These are phyloP conservation scores for Pristionchus maxplancki DNA, from an alignment of 2,888 invertebrate genomes.

Conservation along the genomic window DNA sequence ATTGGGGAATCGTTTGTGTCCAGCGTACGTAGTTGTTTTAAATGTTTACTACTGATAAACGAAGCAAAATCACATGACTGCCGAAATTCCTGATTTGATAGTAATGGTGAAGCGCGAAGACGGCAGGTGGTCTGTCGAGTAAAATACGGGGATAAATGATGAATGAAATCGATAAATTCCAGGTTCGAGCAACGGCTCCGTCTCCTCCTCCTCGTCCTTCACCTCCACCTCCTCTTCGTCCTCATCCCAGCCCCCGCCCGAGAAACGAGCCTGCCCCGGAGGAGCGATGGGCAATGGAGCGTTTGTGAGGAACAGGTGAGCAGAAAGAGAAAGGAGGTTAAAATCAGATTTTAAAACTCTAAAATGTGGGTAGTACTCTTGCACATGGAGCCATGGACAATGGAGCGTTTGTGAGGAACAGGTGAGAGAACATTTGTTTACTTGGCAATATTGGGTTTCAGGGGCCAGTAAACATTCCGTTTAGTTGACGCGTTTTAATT, in stretches of 20 bases:
- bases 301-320: conserved; percentile 43
- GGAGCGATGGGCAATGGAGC: background rate
- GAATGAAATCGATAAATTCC: background rate
- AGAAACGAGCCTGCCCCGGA: background rate
- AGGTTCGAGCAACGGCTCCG: background rate
- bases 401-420: conserved; percentile 8
- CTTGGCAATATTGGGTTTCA: no score
- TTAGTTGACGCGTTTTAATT: no score
- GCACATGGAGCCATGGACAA: background rate
- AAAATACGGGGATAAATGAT: no score
- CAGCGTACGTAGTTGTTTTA: no score
- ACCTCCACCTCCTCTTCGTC: background rate
- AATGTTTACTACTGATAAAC: no score
- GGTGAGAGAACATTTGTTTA: conserved; percentile 23
- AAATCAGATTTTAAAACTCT: no score
- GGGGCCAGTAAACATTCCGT: no score
- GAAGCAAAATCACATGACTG: no score
- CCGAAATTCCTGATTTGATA: no score
- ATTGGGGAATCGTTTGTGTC: no score
- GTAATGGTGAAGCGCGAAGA: no score
- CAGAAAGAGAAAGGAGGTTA: background rate
- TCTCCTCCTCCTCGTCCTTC: background rate
- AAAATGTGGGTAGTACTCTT: background rate
- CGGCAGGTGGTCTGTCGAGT: no score
- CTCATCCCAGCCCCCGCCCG: background rate